phyloP scores from a whole-genome alignment of 2,113 vertebrate genomes.

The Anguilla rostrata region DNA sequence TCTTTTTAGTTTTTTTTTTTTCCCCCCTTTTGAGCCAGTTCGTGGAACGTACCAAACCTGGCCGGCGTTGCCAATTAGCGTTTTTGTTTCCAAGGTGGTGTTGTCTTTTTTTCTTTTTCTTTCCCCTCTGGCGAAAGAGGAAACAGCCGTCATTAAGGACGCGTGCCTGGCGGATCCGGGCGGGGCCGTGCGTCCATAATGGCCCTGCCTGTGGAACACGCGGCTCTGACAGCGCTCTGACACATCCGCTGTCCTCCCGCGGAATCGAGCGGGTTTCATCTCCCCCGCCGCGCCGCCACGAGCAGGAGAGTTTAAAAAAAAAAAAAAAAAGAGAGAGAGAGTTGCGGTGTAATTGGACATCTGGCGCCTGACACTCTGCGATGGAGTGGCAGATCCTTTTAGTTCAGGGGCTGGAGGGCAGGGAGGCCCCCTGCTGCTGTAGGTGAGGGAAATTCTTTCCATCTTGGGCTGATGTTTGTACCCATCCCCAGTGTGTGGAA shows the following conservation, averaged over 20 bases:
- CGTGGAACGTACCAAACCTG: neutral
- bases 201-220: neutral
- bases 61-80: neutral
- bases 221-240: conserved; percentile 19
- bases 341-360: conserved; percentile 13
- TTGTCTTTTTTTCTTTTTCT: no score
- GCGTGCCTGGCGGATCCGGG: neutral
- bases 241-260: conserved; percentile 3
- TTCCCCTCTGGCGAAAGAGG: neutral
- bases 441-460: neutral
- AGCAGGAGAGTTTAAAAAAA: neutral
- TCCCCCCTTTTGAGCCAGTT: neutral
- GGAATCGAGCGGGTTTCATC: conserved; percentile 27
- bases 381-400: neutral
- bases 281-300: neutral
- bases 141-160: neutral
- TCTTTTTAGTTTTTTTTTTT: neutral
- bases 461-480: conserved; percentile 13
- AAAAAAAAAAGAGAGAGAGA: conserved; percentile 4
- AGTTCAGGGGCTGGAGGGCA: neutral
- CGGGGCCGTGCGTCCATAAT: neutral
- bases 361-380: neutral
- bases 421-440: neutral
- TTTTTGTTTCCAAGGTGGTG: neutral
- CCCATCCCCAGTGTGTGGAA: conserved; percentile 7